phyloP scores from a whole-genome alignment of 1,140 invertebrate species.

The Diploscapter pachys region DNA sequence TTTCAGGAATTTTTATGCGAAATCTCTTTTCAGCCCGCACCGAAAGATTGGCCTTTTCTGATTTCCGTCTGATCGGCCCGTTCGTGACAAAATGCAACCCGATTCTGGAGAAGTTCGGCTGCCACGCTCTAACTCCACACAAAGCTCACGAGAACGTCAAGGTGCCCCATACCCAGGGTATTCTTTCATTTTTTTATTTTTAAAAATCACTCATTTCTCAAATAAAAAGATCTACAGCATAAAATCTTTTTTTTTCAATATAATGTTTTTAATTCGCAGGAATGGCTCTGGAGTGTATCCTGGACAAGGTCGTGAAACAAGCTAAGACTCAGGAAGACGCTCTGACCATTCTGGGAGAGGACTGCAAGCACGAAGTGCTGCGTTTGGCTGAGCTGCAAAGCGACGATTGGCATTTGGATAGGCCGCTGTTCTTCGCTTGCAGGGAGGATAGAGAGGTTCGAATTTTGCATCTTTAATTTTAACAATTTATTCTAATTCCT shows the following conservation, averaged over 20 bases:
- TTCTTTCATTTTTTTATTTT: neutral
- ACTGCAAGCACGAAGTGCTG: constrained; percentile 76
- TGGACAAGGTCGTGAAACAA: constrained; percentile 70
- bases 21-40: constrained; percentile 59
- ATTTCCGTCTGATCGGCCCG: constrained; percentile 77
- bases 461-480: too few species aligned
- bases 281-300: constrained; percentile 50
- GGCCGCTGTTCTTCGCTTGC: constrained; percentile 84
- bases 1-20: too few species aligned
- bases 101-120: constrained; percentile 70
- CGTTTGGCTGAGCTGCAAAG: constrained; percentile 82
- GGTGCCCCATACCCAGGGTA: constrained; percentile 49
- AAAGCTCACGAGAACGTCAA: constrained; percentile 61
- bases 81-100: constrained; percentile 75
- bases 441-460: constrained; percentile 71
- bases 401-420: constrained; percentile 84
- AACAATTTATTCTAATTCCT: too few species aligned
- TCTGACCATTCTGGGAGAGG: constrained; percentile 46
- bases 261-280: constrained; percentile 25
- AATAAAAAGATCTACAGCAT: too few species aligned
- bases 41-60: constrained; percentile 61
- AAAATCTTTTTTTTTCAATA: too few species aligned
- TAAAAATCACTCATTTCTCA: neutral
- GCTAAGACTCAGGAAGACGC: constrained; percentile 62
- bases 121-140: constrained; percentile 71